phyloP scores from a whole-genome alignment of 2,797 vertebrate species.

The Neosilurus hyrtlii region DNA sequence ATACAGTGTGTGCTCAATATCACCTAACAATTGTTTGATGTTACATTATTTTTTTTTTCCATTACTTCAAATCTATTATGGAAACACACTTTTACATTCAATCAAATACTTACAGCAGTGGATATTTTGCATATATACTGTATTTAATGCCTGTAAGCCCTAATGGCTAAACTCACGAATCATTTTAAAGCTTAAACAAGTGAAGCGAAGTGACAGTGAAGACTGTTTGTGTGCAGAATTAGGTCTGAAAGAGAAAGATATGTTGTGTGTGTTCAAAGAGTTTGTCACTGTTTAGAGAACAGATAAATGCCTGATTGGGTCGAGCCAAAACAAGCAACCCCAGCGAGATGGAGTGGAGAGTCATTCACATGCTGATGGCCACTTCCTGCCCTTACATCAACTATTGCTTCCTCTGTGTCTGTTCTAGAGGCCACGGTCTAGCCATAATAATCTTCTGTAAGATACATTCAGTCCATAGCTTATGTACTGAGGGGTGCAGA shows the following conservation, averaged over 20 bases:
- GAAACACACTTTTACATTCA: not conserved
- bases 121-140: not conserved
- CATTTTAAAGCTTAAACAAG: not conserved
- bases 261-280: slow-evolving; percentile 30
- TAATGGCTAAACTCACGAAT: not conserved
- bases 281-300: slow-evolving; percentile 33
- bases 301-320: slow-evolving; percentile 29
- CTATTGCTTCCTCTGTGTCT: slow-evolving; percentile 58
- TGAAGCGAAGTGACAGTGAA: not conserved
- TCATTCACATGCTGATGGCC: slow-evolving; percentile 59
- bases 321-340: slow-evolving; percentile 49
- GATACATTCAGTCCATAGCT: slow-evolving; percentile 44
- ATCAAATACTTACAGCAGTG: not conserved
- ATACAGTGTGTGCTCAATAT: not conserved
- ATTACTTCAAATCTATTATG: not conserved
- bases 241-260: not conserved
- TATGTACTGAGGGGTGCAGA: not conserved
- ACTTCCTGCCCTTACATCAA: slow-evolving; percentile 66
- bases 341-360: slow-evolving; percentile 36
- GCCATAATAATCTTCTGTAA: slow-evolving; percentile 50
- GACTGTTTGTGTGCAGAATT: slow-evolving; percentile 12
- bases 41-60: not conserved
- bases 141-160: too few species aligned
- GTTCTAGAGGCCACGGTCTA: slow-evolving; percentile 51
- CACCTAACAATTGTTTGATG: too few species aligned